A percentile compares a stretch with the other conserved stretches of the same genome.
Conservation (phyloP, 2,113 vertebrate species). For the Smithornis capensis region DNA sequence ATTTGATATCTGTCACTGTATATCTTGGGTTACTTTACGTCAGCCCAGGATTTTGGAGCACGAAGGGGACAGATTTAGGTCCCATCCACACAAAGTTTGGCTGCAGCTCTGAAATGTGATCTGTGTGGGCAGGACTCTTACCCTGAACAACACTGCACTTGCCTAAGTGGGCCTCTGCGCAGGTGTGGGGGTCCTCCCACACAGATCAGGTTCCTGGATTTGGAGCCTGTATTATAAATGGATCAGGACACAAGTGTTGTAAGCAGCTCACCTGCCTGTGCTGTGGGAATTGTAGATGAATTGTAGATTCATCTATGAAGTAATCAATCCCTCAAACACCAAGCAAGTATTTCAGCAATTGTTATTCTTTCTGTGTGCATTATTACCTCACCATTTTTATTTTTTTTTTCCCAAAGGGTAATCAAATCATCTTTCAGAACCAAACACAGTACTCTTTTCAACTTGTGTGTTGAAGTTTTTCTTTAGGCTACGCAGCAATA, state of each 20-base stretch:
- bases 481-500: neutral
- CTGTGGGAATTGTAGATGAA: accelerated
- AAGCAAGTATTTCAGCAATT: neutral
- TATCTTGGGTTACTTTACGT: neutral
- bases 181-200: neutral
- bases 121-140: neutral
- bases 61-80: neutral
- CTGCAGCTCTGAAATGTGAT: neutral
- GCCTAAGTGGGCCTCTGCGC: neutral
- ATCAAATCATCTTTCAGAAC: neutral
- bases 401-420: neutral
- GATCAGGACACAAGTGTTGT: neutral
- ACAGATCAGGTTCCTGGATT: neutral
- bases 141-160: neutral
- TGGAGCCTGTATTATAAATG: neutral
- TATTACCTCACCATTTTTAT: neutral
- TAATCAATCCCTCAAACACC: neutral
- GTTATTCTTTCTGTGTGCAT: neutral
- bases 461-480: neutral
- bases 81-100: neutral
- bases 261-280: neutral
- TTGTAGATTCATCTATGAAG: neutral
- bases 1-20: neutral
- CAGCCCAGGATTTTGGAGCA: neutral
- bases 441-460: neutral